These are phyloP conservation scores for Drosophila kanapiae DNA, from an alignment of 1,140 invertebrate genomes.

Conservation along the genomic window DNA sequence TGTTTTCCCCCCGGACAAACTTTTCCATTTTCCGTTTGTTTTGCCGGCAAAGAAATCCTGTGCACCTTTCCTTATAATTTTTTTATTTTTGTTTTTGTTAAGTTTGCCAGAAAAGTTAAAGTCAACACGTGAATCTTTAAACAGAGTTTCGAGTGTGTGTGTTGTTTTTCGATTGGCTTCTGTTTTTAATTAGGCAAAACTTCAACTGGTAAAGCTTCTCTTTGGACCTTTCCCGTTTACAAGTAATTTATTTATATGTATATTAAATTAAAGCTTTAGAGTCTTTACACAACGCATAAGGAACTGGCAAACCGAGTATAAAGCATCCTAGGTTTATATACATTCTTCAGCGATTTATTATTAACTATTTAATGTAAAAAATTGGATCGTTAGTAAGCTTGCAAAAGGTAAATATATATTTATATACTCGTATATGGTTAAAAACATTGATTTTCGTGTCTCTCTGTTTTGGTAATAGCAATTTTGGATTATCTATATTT, in stretches of 20 bases:
- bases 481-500: slow-evolving; percentile 67
- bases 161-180: slow-evolving; percentile 37
- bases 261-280: slow-evolving; percentile 62
- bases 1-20: slow-evolving; percentile 33
- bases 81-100: slow-evolving; percentile 6
- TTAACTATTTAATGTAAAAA: slow-evolving; percentile 44
- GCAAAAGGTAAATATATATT: slow-evolving; percentile 32
- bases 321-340: slow-evolving; percentile 51
- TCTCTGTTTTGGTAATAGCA: slow-evolving; percentile 52
- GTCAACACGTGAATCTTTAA: slow-evolving; percentile 64
- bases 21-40: slow-evolving; percentile 32
- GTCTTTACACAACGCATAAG: slow-evolving; percentile 64
- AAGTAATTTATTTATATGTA: slow-evolving; percentile 28
- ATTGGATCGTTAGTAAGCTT: slow-evolving; percentile 46
- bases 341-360: slow-evolving; percentile 35
- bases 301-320: slow-evolving; percentile 72
- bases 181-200: slow-evolving; percentile 59
- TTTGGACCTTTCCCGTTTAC: slow-evolving; percentile 22
- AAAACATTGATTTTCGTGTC: slow-evolving; percentile 13
- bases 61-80: slow-evolving; percentile 15
- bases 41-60: slow-evolving; percentile 10
- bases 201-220: slow-evolving; percentile 44
- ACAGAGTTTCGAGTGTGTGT: slow-evolving; percentile 4
- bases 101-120: slow-evolving; percentile 44
- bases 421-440: slow-evolving; percentile 37